Conservation (phyloP, 2,797 vertebrate species). For the Ctenopoma multispine region DNA sequence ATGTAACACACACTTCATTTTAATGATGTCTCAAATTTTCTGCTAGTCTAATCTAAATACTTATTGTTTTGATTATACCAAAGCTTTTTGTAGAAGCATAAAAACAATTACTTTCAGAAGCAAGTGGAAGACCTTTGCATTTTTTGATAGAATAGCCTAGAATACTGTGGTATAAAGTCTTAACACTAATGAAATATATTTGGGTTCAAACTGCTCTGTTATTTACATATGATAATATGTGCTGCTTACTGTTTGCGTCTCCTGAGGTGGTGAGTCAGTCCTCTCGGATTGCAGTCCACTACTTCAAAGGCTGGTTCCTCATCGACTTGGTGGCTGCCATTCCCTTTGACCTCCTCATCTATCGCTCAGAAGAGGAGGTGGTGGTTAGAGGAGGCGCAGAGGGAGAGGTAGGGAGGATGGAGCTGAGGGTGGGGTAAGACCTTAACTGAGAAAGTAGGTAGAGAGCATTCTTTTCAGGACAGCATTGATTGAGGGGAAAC, state of each 20-base stretch:
- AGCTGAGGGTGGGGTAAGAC: slow-evolving; percentile 27
- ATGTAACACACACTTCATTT: no score
- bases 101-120: no score
- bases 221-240: not conserved
- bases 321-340: slow-evolving; percentile 96
- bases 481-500: no score
- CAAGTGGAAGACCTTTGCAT: no score
- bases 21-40: no score
- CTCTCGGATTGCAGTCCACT: slow-evolving; percentile 90
- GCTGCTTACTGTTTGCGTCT: not conserved
- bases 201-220: not conserved
- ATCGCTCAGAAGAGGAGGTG: slow-evolving; percentile 90
- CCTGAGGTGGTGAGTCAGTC: slow-evolving; percentile 91
- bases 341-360: slow-evolving; percentile 94
- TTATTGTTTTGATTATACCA: no score
- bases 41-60: no score
- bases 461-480: no score
- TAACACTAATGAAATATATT: no score
- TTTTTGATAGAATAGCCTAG: no score
- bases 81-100: no score
- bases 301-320: slow-evolving; percentile 96
- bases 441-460: not conserved
- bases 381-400: slow-evolving; percentile 67
- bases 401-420: slow-evolving; percentile 53
- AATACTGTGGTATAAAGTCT: no score